Base-by-base conservation (phyloP, 2,113 vertebrate genomes). In the Eublepharis macularius region DNA sequence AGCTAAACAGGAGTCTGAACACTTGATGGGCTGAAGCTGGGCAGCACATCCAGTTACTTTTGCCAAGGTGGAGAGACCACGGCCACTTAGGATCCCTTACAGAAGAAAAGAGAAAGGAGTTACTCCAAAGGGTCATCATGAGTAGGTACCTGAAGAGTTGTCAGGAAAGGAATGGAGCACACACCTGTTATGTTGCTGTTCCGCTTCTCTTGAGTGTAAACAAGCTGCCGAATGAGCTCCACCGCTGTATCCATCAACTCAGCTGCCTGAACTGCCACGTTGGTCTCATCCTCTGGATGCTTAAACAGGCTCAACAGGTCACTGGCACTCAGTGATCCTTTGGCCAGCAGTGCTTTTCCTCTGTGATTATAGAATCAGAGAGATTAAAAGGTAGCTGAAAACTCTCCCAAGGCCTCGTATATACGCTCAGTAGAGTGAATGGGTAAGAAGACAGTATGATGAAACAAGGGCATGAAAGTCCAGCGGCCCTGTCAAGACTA, bases 271-370 rank as follows among this genome's bases (percentile, higher is more conserved):
- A 97, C 92, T 51, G 96, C 96, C 49, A 83, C 86, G 74, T 88
- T 95, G 90, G 96, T 97, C 60, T 82, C 88, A 51, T 94, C 87
- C 73, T 95, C 96, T 2, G 92, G 94, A 78, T 96, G 96, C 84
- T 97, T 97, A 80, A 97, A 97, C 91, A 96, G 95, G 80, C 96
- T 94, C 91, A 97, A 89, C 68, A 97, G 95, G 91, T 97, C 96
- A 86, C 89, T 97, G 87, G 97, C 96, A 68, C 93, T 94, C 82
- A 97, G 87, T 29, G 94, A 94, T 0, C 93, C 96, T 76, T 96
- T 94, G 29, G 95, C 94, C 65, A 96, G 72, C 4, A 95, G 93
- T 51, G 78, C 94, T 92, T 95, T 97, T 86, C 94, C 94, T 88
- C 97, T 97, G 88, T 26, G 63, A 41, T 34, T 16, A 68, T 26